Conservation (phyloP, 2,888 invertebrate species). For the Lamellibrachia satsuma region DNA sequence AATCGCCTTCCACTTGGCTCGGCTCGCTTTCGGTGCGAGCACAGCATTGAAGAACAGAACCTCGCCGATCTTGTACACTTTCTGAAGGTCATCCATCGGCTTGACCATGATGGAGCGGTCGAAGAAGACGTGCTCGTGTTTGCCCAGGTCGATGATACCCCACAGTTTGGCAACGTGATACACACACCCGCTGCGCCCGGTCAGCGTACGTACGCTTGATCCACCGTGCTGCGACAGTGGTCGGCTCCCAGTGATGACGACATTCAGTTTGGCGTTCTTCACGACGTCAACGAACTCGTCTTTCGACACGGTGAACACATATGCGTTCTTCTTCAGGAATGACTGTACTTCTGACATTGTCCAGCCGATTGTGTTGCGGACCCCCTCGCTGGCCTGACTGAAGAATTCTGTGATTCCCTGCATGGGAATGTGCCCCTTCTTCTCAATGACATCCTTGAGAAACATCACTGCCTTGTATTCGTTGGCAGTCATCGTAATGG, state of each 20-base stretch:
- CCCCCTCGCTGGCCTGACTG: conserved; percentile 60
- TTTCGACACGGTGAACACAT: conserved; percentile 60
- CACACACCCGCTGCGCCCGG: conserved; percentile 58
- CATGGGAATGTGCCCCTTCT: conserved; percentile 59
- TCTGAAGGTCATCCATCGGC: conserved; percentile 63
- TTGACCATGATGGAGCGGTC: conserved; percentile 63
- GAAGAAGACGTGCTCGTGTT: conserved; percentile 67
- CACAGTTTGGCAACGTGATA: conserved; percentile 66
- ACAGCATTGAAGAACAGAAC: conserved; percentile 65
- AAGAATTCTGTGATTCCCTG: conserved; percentile 58
- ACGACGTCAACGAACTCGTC: conserved; percentile 60
- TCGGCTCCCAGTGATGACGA: conserved; percentile 62
- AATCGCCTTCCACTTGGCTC: conserved; percentile 65
- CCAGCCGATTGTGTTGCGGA: conserved; percentile 64
- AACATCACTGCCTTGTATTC: conserved; percentile 66
- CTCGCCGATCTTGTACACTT: conserved; percentile 62
- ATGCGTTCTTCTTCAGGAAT: conserved; percentile 60
- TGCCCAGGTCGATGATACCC: conserved; percentile 66
- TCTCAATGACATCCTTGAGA: conserved; percentile 63
- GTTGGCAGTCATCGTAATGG: conserved; percentile 65
- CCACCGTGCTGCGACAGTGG: conserved; percentile 23
- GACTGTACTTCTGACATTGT: conserved; percentile 62
- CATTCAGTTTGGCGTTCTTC: conserved; percentile 62
- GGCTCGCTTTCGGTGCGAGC: conserved; percentile 64
- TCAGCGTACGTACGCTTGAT: conserved; percentile 21